Conservation (phyloP, 2,888 invertebrate species). For the Acanthosepion lycidas region DNA sequence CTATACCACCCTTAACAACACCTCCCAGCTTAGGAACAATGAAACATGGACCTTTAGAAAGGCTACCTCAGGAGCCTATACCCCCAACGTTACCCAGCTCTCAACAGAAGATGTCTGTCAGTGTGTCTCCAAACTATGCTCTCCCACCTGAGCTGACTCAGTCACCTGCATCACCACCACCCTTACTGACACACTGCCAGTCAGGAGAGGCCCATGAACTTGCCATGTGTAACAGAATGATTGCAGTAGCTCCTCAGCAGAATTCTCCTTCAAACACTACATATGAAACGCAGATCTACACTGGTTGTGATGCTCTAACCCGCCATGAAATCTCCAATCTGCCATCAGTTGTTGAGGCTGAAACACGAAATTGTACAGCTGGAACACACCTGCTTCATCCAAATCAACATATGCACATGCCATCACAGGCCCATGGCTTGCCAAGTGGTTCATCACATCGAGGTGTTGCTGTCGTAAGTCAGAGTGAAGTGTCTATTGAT, state of each 20-base stretch:
- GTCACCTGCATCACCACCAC: neutral
- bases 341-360: neutral
- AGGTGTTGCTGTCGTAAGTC: neutral
- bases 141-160: neutral
- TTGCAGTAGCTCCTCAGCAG: neutral
- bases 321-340: slow-evolving; percentile 8
- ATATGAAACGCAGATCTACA: neutral
- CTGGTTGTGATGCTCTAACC: slow-evolving; percentile 33
- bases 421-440: neutral
- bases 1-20: neutral
- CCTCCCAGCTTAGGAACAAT: neutral
- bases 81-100: slow-evolving; percentile 33
- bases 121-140: neutral
- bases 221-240: neutral
- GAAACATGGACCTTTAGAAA: neutral
- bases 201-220: neutral
- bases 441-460: slow-evolving; percentile 33
- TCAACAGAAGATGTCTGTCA: neutral
- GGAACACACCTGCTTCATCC: neutral
- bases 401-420: neutral
- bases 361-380: neutral
- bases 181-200: slow-evolving; percentile 33
- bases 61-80: neutral
- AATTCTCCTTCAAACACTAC: neutral
- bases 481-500: slow-evolving; percentile 4